Percentiles rank a stretch among this genome's conserved stretches.
These are phyloP conservation scores for Ovis canadensis DNA, from an alignment of 2,113 vertebrate species.

Conservation along the genomic window DNA sequence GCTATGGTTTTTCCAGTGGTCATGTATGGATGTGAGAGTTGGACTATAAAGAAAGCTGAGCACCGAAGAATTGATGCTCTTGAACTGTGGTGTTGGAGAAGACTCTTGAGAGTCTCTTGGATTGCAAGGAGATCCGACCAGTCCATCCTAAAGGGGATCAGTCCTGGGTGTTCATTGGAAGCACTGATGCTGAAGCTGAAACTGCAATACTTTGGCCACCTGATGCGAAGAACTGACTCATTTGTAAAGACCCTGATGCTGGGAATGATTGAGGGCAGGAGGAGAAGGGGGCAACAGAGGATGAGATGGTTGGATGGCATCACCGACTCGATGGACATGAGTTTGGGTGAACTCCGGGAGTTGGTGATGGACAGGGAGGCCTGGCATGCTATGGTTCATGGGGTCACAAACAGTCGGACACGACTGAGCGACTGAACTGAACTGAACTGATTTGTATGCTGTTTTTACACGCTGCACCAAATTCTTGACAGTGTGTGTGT, in stretches of 20 bases:
- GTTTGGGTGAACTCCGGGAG: background rate
- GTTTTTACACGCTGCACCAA: background rate
- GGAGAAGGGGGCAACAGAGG: background rate
- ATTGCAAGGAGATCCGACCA: background rate
- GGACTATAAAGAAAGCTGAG: background rate
- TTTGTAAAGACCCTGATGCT: background rate
- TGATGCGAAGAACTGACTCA: background rate
- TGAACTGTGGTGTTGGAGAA: background rate
- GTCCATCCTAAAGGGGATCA: background rate
- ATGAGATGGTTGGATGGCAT: background rate
- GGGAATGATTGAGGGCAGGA: background rate
- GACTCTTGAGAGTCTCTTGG: background rate
- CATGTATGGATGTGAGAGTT: background rate
- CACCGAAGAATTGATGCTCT: background rate
- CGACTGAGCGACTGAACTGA: background rate
- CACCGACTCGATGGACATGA: accelerated
- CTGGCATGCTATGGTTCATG: accelerated
- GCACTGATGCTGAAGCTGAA: background rate
- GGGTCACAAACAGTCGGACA: background rate
- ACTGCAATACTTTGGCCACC: background rate
- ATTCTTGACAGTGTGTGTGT: background rate
- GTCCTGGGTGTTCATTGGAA: background rate
- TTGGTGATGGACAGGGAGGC: background rate
- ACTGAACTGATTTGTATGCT: background rate
- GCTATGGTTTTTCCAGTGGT: background rate